Evolutionary conservation across 2,797 vertebrate genomes (phyloP), one percentile per base, ranked within the genome.

Genomic region (Melanotaenia boesemani): DNA sequence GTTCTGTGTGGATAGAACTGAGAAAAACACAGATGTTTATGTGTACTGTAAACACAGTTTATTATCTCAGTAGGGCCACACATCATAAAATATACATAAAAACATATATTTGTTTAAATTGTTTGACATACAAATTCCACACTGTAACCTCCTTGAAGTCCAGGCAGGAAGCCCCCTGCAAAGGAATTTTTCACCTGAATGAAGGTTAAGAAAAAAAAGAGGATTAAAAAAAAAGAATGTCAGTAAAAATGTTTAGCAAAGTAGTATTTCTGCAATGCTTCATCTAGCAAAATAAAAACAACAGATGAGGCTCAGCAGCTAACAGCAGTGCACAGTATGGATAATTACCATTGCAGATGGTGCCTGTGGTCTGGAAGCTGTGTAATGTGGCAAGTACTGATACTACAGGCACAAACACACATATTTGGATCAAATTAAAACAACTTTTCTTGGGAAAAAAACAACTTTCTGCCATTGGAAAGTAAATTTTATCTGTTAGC

Each of bases 111-210:
- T 15, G 3, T 48, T 63, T 1, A 57, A 39, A 58, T 2, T 61
- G 4, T 55, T 9, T 68, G 24, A 83, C 93, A 0, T 92, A 95
- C 94, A 1, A 94, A 86, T 70, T 95, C 94, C 86, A 95, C 86
- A 62, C 94, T 95, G 87, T 95, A 85, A 32, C 85, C 91, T 1
- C 83, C 86, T 18, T 83, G 66, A 28, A 89, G 1, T 62, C 61
- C 91, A 64, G 81, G 74, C 30, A 84, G 74, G 28, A 88, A 73
- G 36, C 63, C 74, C 55, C 66, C 69, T 50, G 76, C 16, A 22
- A 79, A 88, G 55, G 83, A 70, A 22, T 77, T 87, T 72, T 67
- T 90, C 57, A 77, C 70, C 93, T 95, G 55, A 67, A 72, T 39
- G 41, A 46, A 77, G 68, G 8, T 5, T 32, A 65, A 22, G 50